Evolutionary conservation across 2,113 vertebrate genomes (phyloP).

Genomic region (Typhlomys cinereus): DNA sequence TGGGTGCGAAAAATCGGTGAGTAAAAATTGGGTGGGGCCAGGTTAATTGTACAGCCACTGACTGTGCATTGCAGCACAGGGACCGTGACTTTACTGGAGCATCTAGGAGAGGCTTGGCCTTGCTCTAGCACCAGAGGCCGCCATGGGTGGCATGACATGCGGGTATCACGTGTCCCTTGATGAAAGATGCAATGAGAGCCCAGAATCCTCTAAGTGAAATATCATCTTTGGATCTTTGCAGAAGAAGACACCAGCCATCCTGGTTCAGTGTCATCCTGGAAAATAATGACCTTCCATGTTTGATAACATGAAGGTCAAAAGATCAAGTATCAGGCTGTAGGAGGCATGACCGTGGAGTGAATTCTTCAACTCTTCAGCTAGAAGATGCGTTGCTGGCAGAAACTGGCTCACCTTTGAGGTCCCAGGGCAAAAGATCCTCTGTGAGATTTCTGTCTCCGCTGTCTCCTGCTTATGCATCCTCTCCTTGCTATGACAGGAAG

Average conservation of each 20-base stretch:
- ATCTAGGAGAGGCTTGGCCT: neutral
- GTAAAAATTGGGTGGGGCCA: neutral
- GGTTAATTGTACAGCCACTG: neutral
- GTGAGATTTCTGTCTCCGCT: neutral
- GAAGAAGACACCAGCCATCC: neutral
- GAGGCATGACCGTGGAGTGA: neutral
- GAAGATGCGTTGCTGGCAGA: neutral
- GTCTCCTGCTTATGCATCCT: too few species aligned
- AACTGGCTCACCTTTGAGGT: neutral
- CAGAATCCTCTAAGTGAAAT: neutral
- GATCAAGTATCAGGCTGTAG: neutral
- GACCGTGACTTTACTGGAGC: neutral
- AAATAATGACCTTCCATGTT: neutral
- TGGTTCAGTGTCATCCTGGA: neutral
- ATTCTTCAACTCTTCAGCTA: neutral
- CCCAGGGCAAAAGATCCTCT: neutral
- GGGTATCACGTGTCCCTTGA: neutral
- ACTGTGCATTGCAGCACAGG: neutral
- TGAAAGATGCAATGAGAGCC: neutral
- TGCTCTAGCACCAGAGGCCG: neutral
- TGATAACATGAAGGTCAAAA: neutral
- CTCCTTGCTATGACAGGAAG: too few species aligned
- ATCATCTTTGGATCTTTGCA: neutral
- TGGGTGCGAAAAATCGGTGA: neutral
- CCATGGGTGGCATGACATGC: neutral